Base-by-base conservation (phyloP, 2,113 vertebrate genomes). In the Cebus imitator region DNA sequence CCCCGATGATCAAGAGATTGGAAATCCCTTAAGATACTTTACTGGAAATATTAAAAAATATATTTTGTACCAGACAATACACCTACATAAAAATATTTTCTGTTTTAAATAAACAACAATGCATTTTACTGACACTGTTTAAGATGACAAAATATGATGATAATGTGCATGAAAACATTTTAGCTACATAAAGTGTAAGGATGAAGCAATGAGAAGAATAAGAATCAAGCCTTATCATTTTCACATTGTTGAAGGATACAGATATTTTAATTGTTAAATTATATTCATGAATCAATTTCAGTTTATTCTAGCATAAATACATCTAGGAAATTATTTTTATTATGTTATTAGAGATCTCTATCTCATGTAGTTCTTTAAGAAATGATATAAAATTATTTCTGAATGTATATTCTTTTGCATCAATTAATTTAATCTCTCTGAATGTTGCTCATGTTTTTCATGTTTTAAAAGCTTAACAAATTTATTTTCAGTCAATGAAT, bases 221-320 rank as follows among this genome's bases (percentile, higher is more conserved):
- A 64, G 30, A 68, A 64, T 50, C 37, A 80, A 91, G 20, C 0
- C 32, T 3, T 92, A 37, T n/a, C 35, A 85, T 66, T 92, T 81
- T 72, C 75, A 66, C 4, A 79, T 52, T 68, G 45, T 68, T 88
- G 32, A 94, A 93, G 17, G 16, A 32, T 50, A 20, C 17, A 70
- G 81, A 90, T 61, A 84, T 90, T n/a, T 90, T 87, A 75, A 89
- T 79, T 93, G 35, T 85, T 76, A 93, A 95, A 75, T 68, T 40
- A 64, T 2, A 45, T 52, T 58, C 32, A 68, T 27, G 13, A 43
- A 43, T 84, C 35, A 70, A 32, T 87, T 52, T 48, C 78, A 45
- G 91, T 80, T 18, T 76, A 35, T 70, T 91, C 20, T 50, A 70
- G 25, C 40, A 37, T 82, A 93, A 85, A 68, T 78, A 12, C 2